phyloP scores from a whole-genome alignment of 1,140 invertebrate species.

The Rhagoletis pomonella region DNA sequence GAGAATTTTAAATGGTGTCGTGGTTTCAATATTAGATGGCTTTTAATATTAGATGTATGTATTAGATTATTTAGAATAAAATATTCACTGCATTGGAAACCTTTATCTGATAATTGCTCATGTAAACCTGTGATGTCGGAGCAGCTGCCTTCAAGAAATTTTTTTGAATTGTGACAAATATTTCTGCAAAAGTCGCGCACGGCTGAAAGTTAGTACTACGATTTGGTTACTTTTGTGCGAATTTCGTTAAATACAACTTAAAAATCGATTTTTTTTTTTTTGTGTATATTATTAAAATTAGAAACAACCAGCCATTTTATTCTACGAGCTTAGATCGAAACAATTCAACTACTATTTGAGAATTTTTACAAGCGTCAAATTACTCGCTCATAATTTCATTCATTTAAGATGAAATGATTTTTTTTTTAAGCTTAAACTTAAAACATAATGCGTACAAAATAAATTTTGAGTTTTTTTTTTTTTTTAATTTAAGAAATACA shows the following conservation, averaged over 20 bases:
- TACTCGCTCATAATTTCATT: background rate
- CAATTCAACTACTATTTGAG: background rate
- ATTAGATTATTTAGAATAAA: too few species aligned
- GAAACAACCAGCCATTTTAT: background rate
- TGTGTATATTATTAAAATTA: background rate
- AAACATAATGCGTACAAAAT: background rate
- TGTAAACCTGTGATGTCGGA: too few species aligned
- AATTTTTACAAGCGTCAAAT: background rate
- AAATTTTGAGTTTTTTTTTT: background rate
- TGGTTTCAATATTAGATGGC: too few species aligned
- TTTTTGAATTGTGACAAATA: too few species aligned
- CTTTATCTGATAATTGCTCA: background rate
- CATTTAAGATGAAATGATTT: background rate
- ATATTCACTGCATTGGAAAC: background rate
- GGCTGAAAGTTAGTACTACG: too few species aligned
- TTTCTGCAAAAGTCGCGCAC: too few species aligned
- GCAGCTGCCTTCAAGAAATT: too few species aligned
- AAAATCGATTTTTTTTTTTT: background rate
- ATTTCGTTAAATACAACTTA: background rate
- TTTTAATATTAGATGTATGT: too few species aligned
- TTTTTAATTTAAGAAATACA: slow-evolving; percentile 15
- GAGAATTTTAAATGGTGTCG: too few species aligned
- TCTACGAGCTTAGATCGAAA: background rate
- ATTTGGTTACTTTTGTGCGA: background rate
- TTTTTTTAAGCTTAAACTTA: background rate